These are phyloP conservation scores for Porites cylindrica DNA, from an alignment of 92 coral and sea anemone species.

Conservation along the genomic window DNA sequence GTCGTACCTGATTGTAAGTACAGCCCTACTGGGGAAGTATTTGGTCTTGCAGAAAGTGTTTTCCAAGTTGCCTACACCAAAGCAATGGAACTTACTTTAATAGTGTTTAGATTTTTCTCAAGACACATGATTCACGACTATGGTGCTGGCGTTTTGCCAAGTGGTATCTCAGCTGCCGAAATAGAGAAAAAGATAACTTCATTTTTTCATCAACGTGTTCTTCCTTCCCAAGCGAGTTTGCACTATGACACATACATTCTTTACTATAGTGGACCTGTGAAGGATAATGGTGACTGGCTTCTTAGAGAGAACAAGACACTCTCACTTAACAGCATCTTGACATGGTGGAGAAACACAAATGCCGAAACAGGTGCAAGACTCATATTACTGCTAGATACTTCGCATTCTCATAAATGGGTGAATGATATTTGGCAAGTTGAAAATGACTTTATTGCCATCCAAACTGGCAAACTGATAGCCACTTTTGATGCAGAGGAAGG, in stretches of 20 bases:
- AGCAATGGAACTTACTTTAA: conserved; percentile 80
- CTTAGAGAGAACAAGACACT: conserved; percentile 85
- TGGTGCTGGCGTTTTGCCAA: conserved; percentile 95
- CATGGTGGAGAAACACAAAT: conserved; percentile 88
- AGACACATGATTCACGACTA: conserved; percentile 89
- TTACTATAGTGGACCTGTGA: conserved; percentile 96
- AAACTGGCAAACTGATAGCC: conserved; percentile 81
- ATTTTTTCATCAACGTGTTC: conserved; percentile 90
- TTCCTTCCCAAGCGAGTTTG: conserved; percentile 67
- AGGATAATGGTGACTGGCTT: conserved; percentile 90
- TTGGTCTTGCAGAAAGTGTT: conserved; percentile 81
- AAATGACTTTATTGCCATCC: conserved; percentile 87
- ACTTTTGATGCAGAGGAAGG: conserved; percentile 83
- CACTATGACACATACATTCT: conserved; percentile 95
- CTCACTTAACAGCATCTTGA: conserved; percentile 70
- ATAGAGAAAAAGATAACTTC: conserved; percentile 80
- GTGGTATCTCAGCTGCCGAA: conserved; percentile 87
- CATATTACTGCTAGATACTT: conserved; percentile 87
- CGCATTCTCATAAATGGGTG: conserved; percentile 93
- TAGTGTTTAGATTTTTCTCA: conserved; percentile 91
- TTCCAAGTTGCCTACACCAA: conserved; percentile 82
- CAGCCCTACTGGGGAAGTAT: conserved; percentile 77
- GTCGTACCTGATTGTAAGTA: conserved; percentile 90
- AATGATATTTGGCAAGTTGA: conserved; percentile 80
- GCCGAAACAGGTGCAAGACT: conserved; percentile 84